These are phyloP conservation scores for Apodemus speciosus DNA, from an alignment of 2,113 vertebrate genomes.

Conservation along the genomic window DNA sequence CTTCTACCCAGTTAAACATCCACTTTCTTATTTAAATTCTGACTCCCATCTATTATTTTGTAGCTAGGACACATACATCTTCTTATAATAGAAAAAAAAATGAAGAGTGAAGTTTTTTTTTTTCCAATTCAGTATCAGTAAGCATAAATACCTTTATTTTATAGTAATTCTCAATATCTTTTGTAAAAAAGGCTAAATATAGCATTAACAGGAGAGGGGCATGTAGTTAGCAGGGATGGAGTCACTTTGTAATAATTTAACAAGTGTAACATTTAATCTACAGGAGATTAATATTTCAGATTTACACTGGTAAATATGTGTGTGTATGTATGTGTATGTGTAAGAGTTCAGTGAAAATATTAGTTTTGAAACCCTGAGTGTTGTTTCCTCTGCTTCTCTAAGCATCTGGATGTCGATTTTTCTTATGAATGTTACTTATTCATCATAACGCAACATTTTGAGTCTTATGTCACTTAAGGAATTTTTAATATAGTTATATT, in stretches of 20 bases:
- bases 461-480: background rate
- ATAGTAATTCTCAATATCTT: background rate
- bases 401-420: background rate
- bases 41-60: background rate
- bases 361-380: background rate
- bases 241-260: background rate
- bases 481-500: background rate
- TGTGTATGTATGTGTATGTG: background rate
- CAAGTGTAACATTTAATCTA: background rate
- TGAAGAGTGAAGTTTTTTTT: background rate
- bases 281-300: background rate
- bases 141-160: background rate
- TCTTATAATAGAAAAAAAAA: background rate
- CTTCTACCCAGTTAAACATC: background rate
- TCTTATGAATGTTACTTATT: background rate
- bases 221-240: background rate
- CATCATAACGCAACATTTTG: background rate
- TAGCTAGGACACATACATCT: background rate
- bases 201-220: background rate
- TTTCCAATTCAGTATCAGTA: background rate
- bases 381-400: background rate
- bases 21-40: conserved; percentile 33
- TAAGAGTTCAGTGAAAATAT: background rate
- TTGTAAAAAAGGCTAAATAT: background rate
- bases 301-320: background rate